A percentile compares a stretch with the other conserved stretches of the same genome.
phyloP scores from a whole-genome alignment of 2,797 vertebrate species.

The Liparis tanakae region DNA sequence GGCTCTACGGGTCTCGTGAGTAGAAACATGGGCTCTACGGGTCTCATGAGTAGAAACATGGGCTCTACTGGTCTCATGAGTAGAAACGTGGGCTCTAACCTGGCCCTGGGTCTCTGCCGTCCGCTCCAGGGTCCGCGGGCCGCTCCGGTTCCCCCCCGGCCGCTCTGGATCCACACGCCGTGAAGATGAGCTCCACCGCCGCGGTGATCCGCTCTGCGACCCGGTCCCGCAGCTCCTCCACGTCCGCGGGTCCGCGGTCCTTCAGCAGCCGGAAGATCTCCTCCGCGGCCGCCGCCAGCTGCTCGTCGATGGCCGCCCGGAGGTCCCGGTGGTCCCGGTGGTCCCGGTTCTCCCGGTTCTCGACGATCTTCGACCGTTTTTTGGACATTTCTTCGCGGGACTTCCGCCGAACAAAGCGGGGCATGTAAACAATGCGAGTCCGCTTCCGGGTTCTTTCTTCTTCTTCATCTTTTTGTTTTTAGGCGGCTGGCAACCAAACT shows the following conservation, averaged over 20 bases:
- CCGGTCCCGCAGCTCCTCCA: slow-evolving; percentile 36
- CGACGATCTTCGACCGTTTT: slow-evolving; percentile 5
- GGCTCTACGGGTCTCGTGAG: no score
- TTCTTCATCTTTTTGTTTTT: no score
- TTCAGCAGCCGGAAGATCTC: slow-evolving; percentile 57
- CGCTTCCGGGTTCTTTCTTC: slow-evolving; percentile 63
- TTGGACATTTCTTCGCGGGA: slow-evolving; percentile 42
- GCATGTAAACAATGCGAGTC: slow-evolving; percentile 55
- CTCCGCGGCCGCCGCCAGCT: slow-evolving; percentile 47
- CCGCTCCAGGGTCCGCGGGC: background rate
- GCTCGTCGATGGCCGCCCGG: slow-evolving; percentile 45
- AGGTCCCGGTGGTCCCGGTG: slow-evolving; percentile 18
- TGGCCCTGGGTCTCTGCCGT: background rate
- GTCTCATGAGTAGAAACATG: no score
- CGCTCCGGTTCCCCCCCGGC: background rate
- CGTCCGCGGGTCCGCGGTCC: slow-evolving; percentile 26
- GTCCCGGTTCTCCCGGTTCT: background rate
- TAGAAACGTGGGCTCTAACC: no score
- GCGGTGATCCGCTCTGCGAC: slow-evolving; percentile 53
- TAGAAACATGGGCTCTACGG: no score
- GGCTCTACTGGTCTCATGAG: no score
- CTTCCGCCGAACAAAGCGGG: slow-evolving; percentile 48
- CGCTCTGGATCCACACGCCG: slow-evolving; percentile 24
- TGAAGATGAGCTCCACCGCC: slow-evolving; percentile 61
- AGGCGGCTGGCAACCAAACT: no score